Evolutionary conservation across 2,888 invertebrate genomes (phyloP), one percentile per base, ranked within the genome.

Genomic region (Cecidostiba fungosa): DNA sequence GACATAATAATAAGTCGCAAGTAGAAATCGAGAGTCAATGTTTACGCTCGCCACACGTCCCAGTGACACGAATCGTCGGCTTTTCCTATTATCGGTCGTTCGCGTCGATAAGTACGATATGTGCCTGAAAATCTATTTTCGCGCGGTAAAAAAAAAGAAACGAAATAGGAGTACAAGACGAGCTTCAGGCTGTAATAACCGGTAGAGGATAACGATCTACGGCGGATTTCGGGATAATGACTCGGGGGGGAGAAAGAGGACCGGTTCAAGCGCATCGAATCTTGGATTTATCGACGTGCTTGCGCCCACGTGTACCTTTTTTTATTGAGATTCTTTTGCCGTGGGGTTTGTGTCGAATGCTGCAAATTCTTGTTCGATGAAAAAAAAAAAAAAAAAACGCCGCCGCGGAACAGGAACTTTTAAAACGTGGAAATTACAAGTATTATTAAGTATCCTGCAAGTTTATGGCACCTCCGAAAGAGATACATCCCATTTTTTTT

Each of bases 151-250:
- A 59, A 59, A 5, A 16, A 50, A 19, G 5, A 50, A 50, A 19
- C 19, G 19, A 19, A 4, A 43, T n/a, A 19, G 19, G 19, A 5
- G 1, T 19, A 50, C 50, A 5, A 19, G 6, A 0, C 23, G 62
- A n/a, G 62, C 62, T 84, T 73, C 82, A 84, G 82, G 85, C 54
- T 85, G 85, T 89, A 89, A 89, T 89, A 88, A 89, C 89, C 87
- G 88, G 78, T 85, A 54, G 83, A 77, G 85, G 88, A 87, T 87
- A 88, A 88, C 87, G 89, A 89, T 89, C 89, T 88, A 87, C 85
- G 89, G 89, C 85, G 89, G 89, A 89, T 89, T 89, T 89, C 89
- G 88, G 89, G 80, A 82, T 85, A 84, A 86, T 85, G 79, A 76
- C 86, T 80, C 39, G 26, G 10, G 47, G 70, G 39, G 23, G 26